Base-by-base conservation (phyloP, 2,113 vertebrate species). In the Nettapus auritus region DNA sequence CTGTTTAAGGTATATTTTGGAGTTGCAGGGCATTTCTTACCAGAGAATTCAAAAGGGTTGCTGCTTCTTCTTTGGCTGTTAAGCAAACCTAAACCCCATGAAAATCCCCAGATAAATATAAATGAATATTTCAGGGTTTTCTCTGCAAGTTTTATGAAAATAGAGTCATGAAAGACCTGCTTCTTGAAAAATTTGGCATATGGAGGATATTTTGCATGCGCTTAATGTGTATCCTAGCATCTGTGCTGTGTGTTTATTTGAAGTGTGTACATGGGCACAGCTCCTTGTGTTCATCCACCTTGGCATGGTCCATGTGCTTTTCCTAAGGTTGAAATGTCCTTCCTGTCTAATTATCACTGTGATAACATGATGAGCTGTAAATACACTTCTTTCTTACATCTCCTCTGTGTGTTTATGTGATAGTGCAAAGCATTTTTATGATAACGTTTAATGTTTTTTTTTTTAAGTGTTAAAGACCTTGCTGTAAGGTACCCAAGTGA, bases 331-430 rank as follows among this genome's bases (percentile, higher is more conserved):
- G 19, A 7, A 34, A 11, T 1, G 5, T 38, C n/a, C 34, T 73
- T 62, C 18, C 10, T 34, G 31, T 33, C 26, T 1, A 1, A 0
- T 28, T 16, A 4, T 17, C 36, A 16, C 44, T 20, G 18, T 9
- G n/a, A 33, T 31, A 36, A 14, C 11, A 0, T 5, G 16, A 7
- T 1, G 5, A 17, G 4, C 15, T 2, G 11, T 56, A 19, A 2
- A n/a, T 0, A 3, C 18, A 28, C 53, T 40, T 40, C 57, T 73
- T 44, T 50, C 38, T n/a, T 34, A 13, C 8, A 0, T 10, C 28
- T 42, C 23, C 15, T 36, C 29, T 29, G 14, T 1, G 17, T 7
- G 34, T 50, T 60, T 42, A 23, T 3, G 22, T 34, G 31, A 17
- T 6, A 8, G 28, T 9, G 23, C 9, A 20, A 59, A 52, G 31